Evolutionary conservation across 92 coral and sea anemone genomes (phyloP), one percentile per base, ranked within the genome.

Genomic region (Montipora capitata): DNA sequence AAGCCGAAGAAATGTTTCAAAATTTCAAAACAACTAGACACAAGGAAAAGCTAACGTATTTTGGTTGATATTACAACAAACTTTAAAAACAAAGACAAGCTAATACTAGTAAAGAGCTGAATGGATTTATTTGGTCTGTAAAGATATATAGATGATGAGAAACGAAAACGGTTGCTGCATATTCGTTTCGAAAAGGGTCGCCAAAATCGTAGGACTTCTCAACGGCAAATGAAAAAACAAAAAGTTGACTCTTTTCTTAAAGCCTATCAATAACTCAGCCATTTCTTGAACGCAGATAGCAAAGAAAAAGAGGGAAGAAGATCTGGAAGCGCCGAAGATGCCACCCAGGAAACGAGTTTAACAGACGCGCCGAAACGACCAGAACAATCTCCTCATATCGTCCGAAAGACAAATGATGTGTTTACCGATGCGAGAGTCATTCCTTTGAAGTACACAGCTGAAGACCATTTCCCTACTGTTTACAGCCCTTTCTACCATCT

Each of bases 401-500:
- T 56, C 4, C 41, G 9, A 2, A 27, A 35, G 14, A 7, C 64
- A 1, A 40, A 27, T 11, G 59, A 44, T 42, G 64, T 40, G 35
- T 63, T 63, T 16, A 4, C 14, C 43, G 2, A 4, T 12, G 14
- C 72, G 12, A 83, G 62, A 41, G 79, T 54, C 10, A 4, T 44
- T 18, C 72, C 44, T 4, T 2, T 83, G 13, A 61, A 56, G 65
- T n/a, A 7, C 64, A 8, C 56, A 70, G 8, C 17, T 40, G 7
- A 58, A 57, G 27, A 13, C 17, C 72, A 58, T 10, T 27, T 72
- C 72, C 58, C 69, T 72, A 83, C 35, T 27, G 35, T 73, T 18
- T 83, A 70, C 58, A 83, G 52, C 49, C 87, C 87, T 8, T 44
- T 58, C 18, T 72, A 61, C 72, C 48, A 45, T 13, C 2, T 83